Base-by-base conservation (phyloP, 30 jellyfish, hydroid and myxozoan species). In the Aurelia coerulea region DNA sequence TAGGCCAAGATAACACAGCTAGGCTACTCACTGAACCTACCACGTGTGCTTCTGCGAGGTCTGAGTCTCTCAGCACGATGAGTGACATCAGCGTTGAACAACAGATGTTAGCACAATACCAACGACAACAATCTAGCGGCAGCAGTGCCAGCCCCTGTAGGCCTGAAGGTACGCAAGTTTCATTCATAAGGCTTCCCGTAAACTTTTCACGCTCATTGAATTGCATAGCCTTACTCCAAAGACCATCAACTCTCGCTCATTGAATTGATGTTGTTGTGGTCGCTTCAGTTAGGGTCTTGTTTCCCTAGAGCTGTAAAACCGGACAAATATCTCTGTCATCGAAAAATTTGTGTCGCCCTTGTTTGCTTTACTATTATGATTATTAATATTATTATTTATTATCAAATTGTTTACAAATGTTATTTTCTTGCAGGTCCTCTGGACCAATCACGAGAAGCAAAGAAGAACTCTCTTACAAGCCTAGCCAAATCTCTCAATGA, bases 1-100 rank as follows among this genome's bases (percentile, higher is more conserved):
- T 79, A 50, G 85, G 84, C 34, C 83, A 60, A 35, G 89, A 79
- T 1, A 58, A 78, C 19, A 19, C 60, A 34, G 81, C 76, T 46
- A 46, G 56, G 56, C 14, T 46, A 46, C 56, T 46, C 15, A 46
- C 14, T 6, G 41, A 39, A 60, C 88, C 96, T 79, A 79, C 90
- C 91, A 88, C 96, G 86, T 88, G 96, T 88, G 88, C 96, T 79
- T 88, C 96, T 88, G 91, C 74, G 29, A 69, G 96, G 64, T 88
- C 96, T 16, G 91, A 88, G 29, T 88, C 96, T 58, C 67, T 88
- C 78, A 79, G 96, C 65, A 88, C 96, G 76, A 35, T 88, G 82
- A 88, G 96, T 69, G 96, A 88, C 77, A 50, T 75, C 80, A 79
- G 91, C 75, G 77, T 75, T 71, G 91, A 79, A 68, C 90, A 76